Evolutionary conservation across 2,113 vertebrate genomes (phyloP), one percentile per base, ranked within the genome.

Genomic region (Mandrillus leucophaeus): DNA sequence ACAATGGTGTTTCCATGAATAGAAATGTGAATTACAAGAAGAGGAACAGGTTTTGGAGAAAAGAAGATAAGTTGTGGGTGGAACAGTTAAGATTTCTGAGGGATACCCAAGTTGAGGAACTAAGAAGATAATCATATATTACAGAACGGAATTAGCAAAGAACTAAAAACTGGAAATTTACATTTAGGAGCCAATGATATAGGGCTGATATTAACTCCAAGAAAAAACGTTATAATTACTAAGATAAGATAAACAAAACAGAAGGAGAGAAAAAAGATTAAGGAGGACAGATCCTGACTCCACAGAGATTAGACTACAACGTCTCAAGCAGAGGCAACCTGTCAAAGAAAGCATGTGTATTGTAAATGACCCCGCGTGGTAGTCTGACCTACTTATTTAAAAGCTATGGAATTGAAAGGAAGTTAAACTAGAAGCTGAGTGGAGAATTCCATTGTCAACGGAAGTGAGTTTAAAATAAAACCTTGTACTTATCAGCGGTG

Each of bases 341-440:
- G 75, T n/a, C 11, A 48, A 59, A 43, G 20, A 68, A 9, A 48
- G 57, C 5, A 52, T 0, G 18, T 1, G 17, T 17, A 5, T 9
- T 79, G 18, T 6, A 38, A 20, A 32, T 4, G 32, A 50, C 27
- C 3, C 3, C 8, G 9, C 0, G 0, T 38, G 2, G 17, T 25
- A 5, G 23, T 18, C 30, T 52, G 27, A n/a, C 13, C 8, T 38
- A 40, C 20, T 72, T 12, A 6, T 10, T 30, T 61, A 45, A 52
- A n/a, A 86, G n/a, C 35, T 3, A 20, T 5, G 12, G 7, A 40
- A 70, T 22, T 50, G 6, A 17, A 70, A 57, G 22, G 30, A 88
- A 38, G 5, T 12, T 17, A 16, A 52, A 48, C 0, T 0, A n/a
- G 25, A 3, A 5, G 1, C 7, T 13, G 27, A 59, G 5, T 22